Base-by-base conservation (phyloP, 2,797 vertebrate genomes). In the Hylomyscus alleni region DNA sequence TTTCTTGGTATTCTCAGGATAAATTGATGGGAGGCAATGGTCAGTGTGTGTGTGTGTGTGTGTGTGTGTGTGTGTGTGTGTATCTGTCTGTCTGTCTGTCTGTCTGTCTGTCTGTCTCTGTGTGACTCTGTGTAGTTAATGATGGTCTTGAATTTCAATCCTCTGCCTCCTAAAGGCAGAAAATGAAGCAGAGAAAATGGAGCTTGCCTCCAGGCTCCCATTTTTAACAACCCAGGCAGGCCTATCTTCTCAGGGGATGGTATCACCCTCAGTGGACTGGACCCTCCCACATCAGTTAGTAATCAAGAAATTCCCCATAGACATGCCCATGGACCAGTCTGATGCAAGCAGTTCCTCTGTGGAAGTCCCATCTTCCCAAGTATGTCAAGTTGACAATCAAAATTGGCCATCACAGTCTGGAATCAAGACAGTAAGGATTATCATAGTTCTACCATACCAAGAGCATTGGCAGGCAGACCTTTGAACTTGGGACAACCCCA, bases 1-100 rank as follows among this genome's bases (percentile, higher is more conserved):
- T 95, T 95, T 94, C 75, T 12, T n/a, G 3, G 95, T 6, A 67
- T 77, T 77, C 26, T 67, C 72, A 67, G 24, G 37, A 84, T 56
- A 80, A 73, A 50, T 92, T 26, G 4, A 29, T 29, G 37, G 37
- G 80, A 95, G 44, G 52, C 73, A 14, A 62, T 37, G 60, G 24
- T 90, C 52, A 29, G 78, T 88, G 72, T 47, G 1, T 84, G 26
- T 84, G 9, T 65, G 29, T 47, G 15, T n/a, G 15, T 83, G 58
- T 47, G 40, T 84, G 26, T 47, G 40, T 37, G 3, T 81, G 78
- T 77, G 9, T 77, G 12, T 73, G 19, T 40, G 20, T 52, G 3
- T 12, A 8, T 77, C 1, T 78, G 15, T 52, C 29, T 78, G 29
- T 52, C 47, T 20, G 19, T 56, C 2, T 86, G 19, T 62, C 14